Evolutionary conservation across 2,113 vertebrate species (phyloP), one percentile per base, ranked within the genome.

Genomic region (Vimba vimba): DNA sequence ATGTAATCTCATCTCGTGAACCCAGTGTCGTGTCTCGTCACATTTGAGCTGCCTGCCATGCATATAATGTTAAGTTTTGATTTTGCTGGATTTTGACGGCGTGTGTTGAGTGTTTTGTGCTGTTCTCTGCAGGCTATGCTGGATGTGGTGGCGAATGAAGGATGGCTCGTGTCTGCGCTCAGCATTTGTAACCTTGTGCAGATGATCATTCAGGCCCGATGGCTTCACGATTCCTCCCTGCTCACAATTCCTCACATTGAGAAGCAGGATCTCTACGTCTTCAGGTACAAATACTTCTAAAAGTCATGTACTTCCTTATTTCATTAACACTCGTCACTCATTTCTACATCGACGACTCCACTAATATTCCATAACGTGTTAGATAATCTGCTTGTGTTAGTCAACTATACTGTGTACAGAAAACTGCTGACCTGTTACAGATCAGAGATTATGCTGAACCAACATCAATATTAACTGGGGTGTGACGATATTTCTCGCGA

Each of bases 121-220:
- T 66, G 47, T 36, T 36, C 45, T 80, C 5, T 81, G 68, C 88
- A 99, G 98, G 97, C 98, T 6, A 98, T 99, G 97, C 91, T 99
- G 93, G 98, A 99, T 80, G 95, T 98, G 30, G 95, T 95, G 87
- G 97, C 98, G 15, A 95, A 96, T 30, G 96, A 99, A 83, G 98
- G 97, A 82, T 99, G 98, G 97, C 94, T 99, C 57, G 96, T 97
- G 33, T 93, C 97, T 4, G 96, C 94, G 68, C 92, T 99, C 68
- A 96, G 96, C 74, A 95, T 99, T 87, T 98, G 96, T 79, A 96
- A n/a, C 85, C 93, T 99, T 59, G 92, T 99, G 36, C 98, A 99
- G 93, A 99, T 99, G 98, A 90, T 99, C 6, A 90, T 99, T 84
- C 98, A 99, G 93, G 97, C 96, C 0, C 92, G 97, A 86, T 99